These are phyloP conservation scores for Prunella fulvescens DNA, from an alignment of 2,113 vertebrate genomes.

Conservation along the genomic window DNA sequence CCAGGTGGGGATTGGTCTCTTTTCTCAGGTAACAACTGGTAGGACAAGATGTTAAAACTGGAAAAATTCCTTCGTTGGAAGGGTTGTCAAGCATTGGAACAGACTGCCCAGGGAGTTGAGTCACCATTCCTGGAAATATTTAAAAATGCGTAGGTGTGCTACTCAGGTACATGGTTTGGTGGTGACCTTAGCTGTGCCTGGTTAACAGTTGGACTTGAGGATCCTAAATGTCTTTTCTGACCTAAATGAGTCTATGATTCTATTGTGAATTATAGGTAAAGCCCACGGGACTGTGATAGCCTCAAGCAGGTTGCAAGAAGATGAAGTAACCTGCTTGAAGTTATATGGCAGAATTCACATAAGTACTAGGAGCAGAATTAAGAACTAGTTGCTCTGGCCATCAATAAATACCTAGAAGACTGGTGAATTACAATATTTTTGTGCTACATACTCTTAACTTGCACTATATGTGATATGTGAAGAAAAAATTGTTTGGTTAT, in stretches of 20 bases:
- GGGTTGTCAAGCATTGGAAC: not conserved
- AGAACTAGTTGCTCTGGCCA: not conserved
- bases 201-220: not conserved
- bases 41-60: not conserved
- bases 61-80: not conserved
- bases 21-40: not conserved
- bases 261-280: not conserved
- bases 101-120: not conserved
- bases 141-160: not conserved
- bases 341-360: not conserved
- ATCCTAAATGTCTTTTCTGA: not conserved
- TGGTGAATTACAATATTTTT: not conserved
- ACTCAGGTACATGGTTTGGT: not conserved
- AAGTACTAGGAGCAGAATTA: not conserved
- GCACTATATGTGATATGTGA: not conserved
- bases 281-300: not conserved
- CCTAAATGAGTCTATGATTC: not conserved
- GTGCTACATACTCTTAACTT: not conserved
- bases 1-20: not conserved
- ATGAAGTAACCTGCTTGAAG: not conserved
- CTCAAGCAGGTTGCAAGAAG: not conserved
- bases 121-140: not conserved
- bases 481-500: not conserved
- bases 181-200: not conserved
- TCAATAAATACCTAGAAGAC: not conserved